Evolutionary conservation across 2,888 invertebrate species (phyloP), one percentile per base, ranked within the genome.

Genomic region (Belgica antarctica): DNA sequence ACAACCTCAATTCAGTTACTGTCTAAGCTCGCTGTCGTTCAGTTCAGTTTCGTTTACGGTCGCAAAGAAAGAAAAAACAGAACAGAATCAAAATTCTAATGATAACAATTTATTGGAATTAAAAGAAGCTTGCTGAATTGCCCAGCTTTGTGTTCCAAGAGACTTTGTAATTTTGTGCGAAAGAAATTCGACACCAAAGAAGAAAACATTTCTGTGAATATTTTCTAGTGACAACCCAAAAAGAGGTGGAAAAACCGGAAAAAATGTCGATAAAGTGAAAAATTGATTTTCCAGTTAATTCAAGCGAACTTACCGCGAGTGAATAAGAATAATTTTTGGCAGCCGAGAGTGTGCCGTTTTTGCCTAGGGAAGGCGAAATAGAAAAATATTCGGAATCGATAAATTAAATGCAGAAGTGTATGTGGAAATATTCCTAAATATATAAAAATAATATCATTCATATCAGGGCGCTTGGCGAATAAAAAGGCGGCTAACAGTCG

Each of bases 321-420:
- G 17, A 22, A 52, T 1, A 22, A 52, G 17, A 52, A 52, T 22
- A 52, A 31, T 31, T 52, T 52, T 52, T 19, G 52, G 52, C 52
- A 52, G n/a, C 2, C 5, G 34, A 19, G 17, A 17, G 17, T 52
- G n/a, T n/a, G n/a, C n/a, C n/a, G n/a, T n/a, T n/a, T n/a, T n/a
- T n/a, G n/a, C n/a, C n/a, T 8, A 22, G 52, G 7, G 52, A 52
- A 22, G 52, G 52, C 52, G 52, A 17, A n/a, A n/a, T n/a, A n/a
- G n/a, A 52, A 52, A 41, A 12, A 52, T 52, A 52, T 52, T 41
- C 22, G 59, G 59, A 59, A 59, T 59, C 59, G 59, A 59, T 59
- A 59, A 59, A 52, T 52, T 17, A 59, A 59, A 27, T 59, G 59
- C 25, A 27, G 12, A 59, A 59, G 59, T 59, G 59, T 59, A 59